These are phyloP conservation scores for Chionodraco myersi DNA, from an alignment of 2,113 vertebrate species.

Conservation along the genomic window DNA sequence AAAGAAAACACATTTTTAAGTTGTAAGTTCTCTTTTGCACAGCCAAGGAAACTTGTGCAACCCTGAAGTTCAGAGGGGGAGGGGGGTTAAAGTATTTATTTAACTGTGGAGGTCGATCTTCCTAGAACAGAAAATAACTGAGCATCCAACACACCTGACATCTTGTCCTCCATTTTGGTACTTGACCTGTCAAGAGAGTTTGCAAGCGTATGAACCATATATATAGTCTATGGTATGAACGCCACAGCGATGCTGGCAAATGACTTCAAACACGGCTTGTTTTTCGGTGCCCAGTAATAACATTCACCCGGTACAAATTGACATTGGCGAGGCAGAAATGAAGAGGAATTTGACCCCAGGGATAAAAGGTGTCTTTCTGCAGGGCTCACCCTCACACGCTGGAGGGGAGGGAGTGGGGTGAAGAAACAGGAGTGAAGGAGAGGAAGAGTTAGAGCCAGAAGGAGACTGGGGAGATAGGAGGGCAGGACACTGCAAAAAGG, in stretches of 20 bases:
- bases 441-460: conserved; percentile 40
- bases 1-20: background rate
- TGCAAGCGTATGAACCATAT: background rate
- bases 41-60: background rate
- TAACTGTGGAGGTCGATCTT: background rate
- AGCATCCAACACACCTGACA: conserved; percentile 51
- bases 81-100: background rate
- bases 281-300: conserved; percentile 55
- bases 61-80: conserved; percentile 8
- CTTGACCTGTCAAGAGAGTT: conserved; percentile 10
- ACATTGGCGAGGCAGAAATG: conserved; percentile 57
- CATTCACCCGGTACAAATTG: conserved; percentile 60
- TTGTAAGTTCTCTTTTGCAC: background rate
- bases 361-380: conserved; percentile 75
- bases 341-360: conserved; percentile 58
- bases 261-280: conserved; percentile 61
- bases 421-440: conserved; percentile 10
- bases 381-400: conserved; percentile 1
- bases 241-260: conserved; percentile 27
- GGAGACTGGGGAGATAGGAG: conserved; percentile 47
- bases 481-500: conserved; percentile 5
- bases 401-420: conserved; percentile 8
- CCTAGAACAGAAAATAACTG: conserved; percentile 21
- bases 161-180: conserved; percentile 4
- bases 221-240: too few relatives aligned